phyloP scores from a whole-genome alignment of 2,888 invertebrate species.

The Lithosia quadra region DNA sequence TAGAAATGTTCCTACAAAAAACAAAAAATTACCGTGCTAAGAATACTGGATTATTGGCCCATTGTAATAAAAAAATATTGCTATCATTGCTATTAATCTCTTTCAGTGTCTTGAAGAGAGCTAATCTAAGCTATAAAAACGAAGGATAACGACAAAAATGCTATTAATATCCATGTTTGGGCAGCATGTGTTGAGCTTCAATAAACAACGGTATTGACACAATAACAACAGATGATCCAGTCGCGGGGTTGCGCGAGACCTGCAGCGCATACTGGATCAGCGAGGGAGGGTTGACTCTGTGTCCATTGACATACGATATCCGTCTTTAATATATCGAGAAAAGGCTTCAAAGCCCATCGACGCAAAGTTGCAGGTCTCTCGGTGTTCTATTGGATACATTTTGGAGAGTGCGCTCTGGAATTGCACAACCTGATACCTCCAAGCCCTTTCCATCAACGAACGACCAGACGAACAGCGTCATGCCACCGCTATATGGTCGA shows the following conservation, averaged over 20 bases:
- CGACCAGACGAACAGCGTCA: no score
- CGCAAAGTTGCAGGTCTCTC: no score
- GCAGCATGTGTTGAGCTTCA: slow-evolving; percentile 25
- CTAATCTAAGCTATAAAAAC: not conserved
- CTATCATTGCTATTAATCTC: not conserved
- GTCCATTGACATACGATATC: slow-evolving; percentile 26
- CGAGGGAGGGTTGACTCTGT: slow-evolving; percentile 29
- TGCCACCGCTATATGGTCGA: no score
- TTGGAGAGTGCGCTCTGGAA: no score
- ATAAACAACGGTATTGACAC: slow-evolving; percentile 75
- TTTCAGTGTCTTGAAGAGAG: not conserved
- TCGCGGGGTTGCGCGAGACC: slow-evolving; percentile 57
- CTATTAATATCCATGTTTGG: slow-evolving; percentile 8
- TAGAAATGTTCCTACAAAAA: no score
- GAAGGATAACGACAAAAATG: not conserved
- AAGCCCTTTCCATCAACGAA: no score
- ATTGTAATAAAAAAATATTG: no score
- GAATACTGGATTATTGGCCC: no score
- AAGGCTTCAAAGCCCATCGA: no score
- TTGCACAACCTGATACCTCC: no score
- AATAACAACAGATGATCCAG: slow-evolving; percentile 64
- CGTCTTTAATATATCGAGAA: not conserved
- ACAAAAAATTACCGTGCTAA: no score
- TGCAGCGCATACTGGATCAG: slow-evolving; percentile 69
- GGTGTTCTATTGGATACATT: no score